phyloP scores from a whole-genome alignment of 2,113 vertebrate genomes.

The Eulemur rufifrons region DNA sequence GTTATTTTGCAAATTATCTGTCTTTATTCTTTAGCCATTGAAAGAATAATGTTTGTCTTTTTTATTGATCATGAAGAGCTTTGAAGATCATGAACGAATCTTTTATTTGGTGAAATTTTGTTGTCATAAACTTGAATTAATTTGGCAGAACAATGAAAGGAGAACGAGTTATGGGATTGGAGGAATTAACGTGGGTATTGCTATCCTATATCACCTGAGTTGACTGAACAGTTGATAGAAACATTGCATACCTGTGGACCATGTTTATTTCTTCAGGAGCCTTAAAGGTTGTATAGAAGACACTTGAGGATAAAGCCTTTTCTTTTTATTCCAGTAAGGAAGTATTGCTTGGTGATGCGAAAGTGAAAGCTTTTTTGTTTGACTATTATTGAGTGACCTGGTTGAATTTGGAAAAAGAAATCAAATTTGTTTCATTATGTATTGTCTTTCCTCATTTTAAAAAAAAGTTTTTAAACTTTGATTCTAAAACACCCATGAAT shows the following conservation, averaged over 20 bases:
- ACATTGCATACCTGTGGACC: neutral
- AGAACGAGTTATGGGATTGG: neutral
- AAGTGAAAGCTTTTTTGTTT: neutral
- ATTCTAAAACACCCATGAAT: neutral
- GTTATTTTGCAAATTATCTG: neutral
- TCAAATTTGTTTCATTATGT: neutral
- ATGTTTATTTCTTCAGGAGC: neutral
- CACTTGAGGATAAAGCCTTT: neutral
- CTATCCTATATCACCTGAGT: neutral
- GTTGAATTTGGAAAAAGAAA: conserved; percentile 38
- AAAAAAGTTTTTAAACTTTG: neutral
- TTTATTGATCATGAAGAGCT: neutral
- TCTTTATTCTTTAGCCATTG: neutral
- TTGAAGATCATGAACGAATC: neutral
- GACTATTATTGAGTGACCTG: neutral
- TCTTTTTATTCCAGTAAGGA: neutral
- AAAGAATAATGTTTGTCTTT: neutral
- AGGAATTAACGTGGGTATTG: neutral
- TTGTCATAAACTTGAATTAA: neutral
- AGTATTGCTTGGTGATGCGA: neutral
- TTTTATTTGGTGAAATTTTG: neutral
- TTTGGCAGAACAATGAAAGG: neutral
- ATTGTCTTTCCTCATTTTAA: neutral
- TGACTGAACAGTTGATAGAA: neutral
- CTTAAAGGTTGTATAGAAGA: neutral